phyloP scores from a whole-genome alignment of 2,797 vertebrate genomes.

The Phrynocephalus vlangalii region DNA sequence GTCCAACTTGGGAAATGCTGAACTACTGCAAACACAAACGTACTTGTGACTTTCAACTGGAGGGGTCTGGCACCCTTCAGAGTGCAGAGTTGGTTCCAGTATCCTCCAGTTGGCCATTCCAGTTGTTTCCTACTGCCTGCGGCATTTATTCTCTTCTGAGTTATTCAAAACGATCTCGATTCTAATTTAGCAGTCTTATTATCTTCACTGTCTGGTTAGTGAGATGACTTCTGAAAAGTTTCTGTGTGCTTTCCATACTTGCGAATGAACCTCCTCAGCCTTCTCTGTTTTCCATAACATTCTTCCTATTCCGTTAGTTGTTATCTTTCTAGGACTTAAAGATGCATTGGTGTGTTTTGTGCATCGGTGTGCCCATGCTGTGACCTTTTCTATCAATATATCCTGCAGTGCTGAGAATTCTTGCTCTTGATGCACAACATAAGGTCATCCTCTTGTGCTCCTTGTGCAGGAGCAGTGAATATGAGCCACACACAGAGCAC shows the following conservation, averaged over 20 bases:
- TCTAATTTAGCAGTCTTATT: background rate
- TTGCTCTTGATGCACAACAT: background rate
- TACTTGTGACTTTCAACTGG: background rate
- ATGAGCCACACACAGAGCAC: background rate
- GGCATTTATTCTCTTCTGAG: background rate
- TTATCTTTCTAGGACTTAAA: background rate
- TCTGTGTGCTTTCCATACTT: background rate
- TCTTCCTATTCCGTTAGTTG: background rate
- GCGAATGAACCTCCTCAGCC: background rate
- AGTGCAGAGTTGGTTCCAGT: background rate
- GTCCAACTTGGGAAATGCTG: background rate
- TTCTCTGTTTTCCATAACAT: background rate
- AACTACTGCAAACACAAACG: background rate
- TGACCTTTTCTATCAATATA: background rate
- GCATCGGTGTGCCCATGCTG: background rate
- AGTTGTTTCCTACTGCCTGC: background rate
- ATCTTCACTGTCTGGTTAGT: constrained; percentile 44
- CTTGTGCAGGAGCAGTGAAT: background rate
- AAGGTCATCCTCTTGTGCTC: background rate
- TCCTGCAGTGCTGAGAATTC: background rate
- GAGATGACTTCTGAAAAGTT: constrained; percentile 53
- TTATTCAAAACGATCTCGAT: background rate
- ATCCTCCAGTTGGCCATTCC: background rate
- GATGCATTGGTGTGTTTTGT: background rate
- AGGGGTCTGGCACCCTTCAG: too few relatives aligned